Percentiles rank a stretch among this genome's conserved stretches.
phyloP scores from a whole-genome alignment of 2,113 vertebrate species.

The Epinephelus moara region DNA sequence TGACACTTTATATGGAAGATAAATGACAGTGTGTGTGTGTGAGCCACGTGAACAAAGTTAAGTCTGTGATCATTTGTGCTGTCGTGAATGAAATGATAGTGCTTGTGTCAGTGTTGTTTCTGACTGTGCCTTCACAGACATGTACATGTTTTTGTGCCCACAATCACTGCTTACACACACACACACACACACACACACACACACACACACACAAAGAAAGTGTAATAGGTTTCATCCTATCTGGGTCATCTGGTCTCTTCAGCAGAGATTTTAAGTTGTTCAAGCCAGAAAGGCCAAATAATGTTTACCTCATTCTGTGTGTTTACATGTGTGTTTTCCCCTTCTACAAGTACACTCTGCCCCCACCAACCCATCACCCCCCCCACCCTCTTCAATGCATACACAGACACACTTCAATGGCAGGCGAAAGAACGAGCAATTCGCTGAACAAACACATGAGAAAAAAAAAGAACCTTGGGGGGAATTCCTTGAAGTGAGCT shows the following conservation, averaged over 20 bases:
- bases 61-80: slow-evolving; percentile 3
- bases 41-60: not conserved
- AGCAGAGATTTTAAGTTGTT: slow-evolving; percentile 21
- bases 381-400: slow-evolving; percentile 16
- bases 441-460: slow-evolving; percentile 57
- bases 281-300: slow-evolving; percentile 22
- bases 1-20: not conserved
- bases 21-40: not conserved
- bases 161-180: not conserved
- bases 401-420: slow-evolving; percentile 38
- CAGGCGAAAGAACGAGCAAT: slow-evolving; percentile 34
- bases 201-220: not conserved
- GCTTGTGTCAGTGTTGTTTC: not conserved
- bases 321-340: slow-evolving; percentile 38
- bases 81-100: not conserved
- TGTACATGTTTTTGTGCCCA: not conserved
- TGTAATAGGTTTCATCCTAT: slow-evolving; percentile 15
- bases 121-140: slow-evolving; percentile 19
- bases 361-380: not conserved
- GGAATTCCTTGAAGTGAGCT: slow-evolving; percentile 64
- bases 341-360: slow-evolving; percentile 12
- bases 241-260: slow-evolving; percentile 38
- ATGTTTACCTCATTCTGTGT: slow-evolving; percentile 18
- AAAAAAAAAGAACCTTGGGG: slow-evolving; percentile 61
- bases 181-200: not conserved